phyloP scores from a whole-genome alignment of 1,140 invertebrate genomes.

The Sipha flava region DNA sequence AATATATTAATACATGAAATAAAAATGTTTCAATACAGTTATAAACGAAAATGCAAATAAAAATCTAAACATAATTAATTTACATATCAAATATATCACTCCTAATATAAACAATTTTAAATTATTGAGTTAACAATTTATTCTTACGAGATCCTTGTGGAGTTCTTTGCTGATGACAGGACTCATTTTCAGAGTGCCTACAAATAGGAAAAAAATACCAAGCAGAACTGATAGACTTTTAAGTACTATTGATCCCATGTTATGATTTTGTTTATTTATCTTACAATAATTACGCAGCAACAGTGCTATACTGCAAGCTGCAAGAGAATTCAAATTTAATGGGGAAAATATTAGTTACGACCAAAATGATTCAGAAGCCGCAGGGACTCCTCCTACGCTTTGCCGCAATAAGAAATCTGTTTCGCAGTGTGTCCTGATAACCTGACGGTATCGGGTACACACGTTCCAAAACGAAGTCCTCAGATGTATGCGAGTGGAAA shows the following conservation, averaged over 20 bases:
- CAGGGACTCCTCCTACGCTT: constrained; percentile 8
- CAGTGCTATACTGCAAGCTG: neutral
- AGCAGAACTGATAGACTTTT: constrained; percentile 82
- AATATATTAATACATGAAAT: too few species aligned
- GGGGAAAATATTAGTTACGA: neutral
- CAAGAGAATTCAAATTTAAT: neutral
- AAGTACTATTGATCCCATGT: constrained; percentile 68
- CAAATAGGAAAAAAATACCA: constrained; percentile 91
- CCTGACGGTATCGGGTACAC: too few species aligned
- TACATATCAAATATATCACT: neutral
- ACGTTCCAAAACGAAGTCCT: neutral
- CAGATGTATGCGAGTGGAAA: too few species aligned
- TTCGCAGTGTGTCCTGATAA: neutral
- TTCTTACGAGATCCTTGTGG: constrained; percentile 90
- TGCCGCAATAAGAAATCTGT: neutral
- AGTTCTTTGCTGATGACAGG: constrained; percentile 87
- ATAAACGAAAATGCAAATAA: too few species aligned
- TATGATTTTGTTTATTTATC: neutral
- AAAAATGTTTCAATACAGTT: too few species aligned
- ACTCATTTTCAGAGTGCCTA: constrained; percentile 85
- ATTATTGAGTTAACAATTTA: neutral
- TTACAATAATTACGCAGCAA: too few species aligned
- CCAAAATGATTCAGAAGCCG: neutral
- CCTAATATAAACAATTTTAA: neutral
- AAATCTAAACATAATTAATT: neutral